Conservation (phyloP, 2,888 invertebrate species). For the Opisthograptis luteolata region DNA sequence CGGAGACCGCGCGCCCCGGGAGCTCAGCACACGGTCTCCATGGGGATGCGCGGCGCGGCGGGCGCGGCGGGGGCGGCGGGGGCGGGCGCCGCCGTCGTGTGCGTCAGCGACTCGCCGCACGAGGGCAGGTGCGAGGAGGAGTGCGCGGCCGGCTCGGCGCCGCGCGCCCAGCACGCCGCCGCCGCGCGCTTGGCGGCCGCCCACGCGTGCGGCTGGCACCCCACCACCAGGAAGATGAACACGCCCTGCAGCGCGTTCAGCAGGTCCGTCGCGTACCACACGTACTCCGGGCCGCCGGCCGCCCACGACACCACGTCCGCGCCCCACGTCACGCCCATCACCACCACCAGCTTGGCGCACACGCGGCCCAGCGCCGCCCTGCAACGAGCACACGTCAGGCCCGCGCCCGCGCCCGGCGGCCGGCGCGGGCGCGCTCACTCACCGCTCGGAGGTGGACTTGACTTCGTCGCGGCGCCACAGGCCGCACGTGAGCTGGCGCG, state of each 20-base stretch:
- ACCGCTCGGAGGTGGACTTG: slow-evolving; percentile 88
- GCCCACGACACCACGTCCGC: slow-evolving; percentile 94
- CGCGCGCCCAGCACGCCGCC: slow-evolving; percentile 83
- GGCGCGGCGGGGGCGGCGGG: slow-evolving; percentile 81
- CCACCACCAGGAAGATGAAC: slow-evolving; percentile 94
- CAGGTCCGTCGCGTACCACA: slow-evolving; percentile 93
- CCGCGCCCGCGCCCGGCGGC: not conserved
- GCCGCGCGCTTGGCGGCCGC: slow-evolving; percentile 67
- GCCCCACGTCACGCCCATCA: slow-evolving; percentile 83
- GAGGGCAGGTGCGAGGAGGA: slow-evolving; percentile 93
- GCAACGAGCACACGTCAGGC: slow-evolving; percentile 13
- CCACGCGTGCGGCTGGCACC: slow-evolving; percentile 93
- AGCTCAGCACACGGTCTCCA: slow-evolving; percentile 86
- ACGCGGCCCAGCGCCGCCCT: slow-evolving; percentile 92
- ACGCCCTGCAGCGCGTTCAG: slow-evolving; percentile 95
- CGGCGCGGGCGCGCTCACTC: slow-evolving; percentile 22
- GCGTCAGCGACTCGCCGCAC: slow-evolving; percentile 90
- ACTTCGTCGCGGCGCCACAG: slow-evolving; percentile 95
- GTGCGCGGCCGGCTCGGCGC: slow-evolving; percentile 81
- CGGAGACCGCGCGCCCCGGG: slow-evolving; percentile 28
- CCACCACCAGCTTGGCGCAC: slow-evolving; percentile 92
- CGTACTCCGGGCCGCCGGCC: slow-evolving; percentile 90
- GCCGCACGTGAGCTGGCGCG: slow-evolving; percentile 93
- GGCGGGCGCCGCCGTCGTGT: slow-evolving; percentile 87
- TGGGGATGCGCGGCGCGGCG: slow-evolving; percentile 77